Conservation (phyloP, 2,113 vertebrate genomes). For the Ranitomeya imitator region DNA sequence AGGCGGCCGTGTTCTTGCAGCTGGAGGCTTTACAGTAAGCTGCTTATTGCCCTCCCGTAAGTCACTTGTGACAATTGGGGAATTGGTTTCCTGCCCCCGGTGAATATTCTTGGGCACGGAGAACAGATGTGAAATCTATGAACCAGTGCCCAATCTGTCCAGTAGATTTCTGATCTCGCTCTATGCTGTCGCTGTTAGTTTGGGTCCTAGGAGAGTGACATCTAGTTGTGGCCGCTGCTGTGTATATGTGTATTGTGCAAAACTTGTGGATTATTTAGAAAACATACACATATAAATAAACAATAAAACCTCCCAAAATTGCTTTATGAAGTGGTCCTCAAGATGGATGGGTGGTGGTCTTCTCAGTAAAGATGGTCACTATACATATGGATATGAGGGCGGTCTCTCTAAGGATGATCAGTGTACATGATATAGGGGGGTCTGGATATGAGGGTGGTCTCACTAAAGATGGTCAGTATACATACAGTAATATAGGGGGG, state of each 20-base stretch:
- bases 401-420: too few relatives aligned
- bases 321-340: too few relatives aligned
- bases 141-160: slow-evolving; percentile 81
- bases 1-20: slow-evolving; percentile 78
- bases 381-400: too few relatives aligned
- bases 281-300: too few relatives aligned
- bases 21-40: slow-evolving; percentile 80
- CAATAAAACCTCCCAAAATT: too few relatives aligned
- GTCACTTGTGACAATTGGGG: slow-evolving; percentile 80
- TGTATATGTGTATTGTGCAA: neutral
- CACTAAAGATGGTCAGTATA: too few relatives aligned
- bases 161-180: slow-evolving; percentile 66
- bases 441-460: too few relatives aligned
- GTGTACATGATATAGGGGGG: too few relatives aligned
- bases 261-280: neutral
- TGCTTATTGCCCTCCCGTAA: slow-evolving; percentile 81
- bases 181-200: slow-evolving; percentile 58
- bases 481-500: too few relatives aligned
- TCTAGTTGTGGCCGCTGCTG: slow-evolving; percentile 26
- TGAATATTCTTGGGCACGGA: slow-evolving; percentile 84
- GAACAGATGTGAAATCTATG: slow-evolving; percentile 79
- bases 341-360: too few relatives aligned
- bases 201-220: slow-evolving; percentile 47
- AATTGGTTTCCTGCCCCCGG: slow-evolving; percentile 84
- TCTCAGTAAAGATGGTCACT: too few relatives aligned